phyloP scores from a whole-genome alignment of 2,797 vertebrate genomes.

The Poecilia velifera region DNA sequence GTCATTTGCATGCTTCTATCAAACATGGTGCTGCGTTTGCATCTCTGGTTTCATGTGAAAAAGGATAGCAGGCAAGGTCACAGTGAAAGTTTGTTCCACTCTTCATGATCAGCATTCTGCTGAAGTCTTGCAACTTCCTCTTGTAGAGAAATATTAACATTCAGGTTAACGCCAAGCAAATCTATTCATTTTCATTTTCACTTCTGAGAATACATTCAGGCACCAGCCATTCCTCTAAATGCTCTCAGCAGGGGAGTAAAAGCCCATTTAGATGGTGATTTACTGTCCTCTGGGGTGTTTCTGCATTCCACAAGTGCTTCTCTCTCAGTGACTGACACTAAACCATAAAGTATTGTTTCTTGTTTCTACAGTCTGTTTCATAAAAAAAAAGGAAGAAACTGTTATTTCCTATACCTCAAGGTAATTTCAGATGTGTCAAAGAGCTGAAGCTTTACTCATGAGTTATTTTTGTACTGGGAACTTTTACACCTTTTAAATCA shows the following conservation, averaged over 20 bases:
- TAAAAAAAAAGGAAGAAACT: neutral
- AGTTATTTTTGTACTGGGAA: neutral
- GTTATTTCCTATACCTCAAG: conserved; percentile 7
- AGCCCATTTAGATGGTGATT: neutral
- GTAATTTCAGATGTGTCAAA: conserved; percentile 6
- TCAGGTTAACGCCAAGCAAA: neutral
- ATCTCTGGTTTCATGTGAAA: conserved; percentile 25
- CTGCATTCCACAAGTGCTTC: conserved; percentile 1
- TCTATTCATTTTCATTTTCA: neutral
- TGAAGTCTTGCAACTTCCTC: conserved; percentile 42
- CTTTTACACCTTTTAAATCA: neutral
- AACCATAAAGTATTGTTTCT: conserved; percentile 14
- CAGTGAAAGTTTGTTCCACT: conserved; percentile 5
- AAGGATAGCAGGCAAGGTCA: neutral
- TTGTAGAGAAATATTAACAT: conserved; percentile 11
- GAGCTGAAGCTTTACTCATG: neutral
- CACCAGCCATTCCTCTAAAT: neutral
- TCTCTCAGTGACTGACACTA: conserved; percentile 6
- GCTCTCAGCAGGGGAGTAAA: neutral
- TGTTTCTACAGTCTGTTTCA: conserved; percentile 20
- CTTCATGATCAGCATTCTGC: conserved; percentile 30
- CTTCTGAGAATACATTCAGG: conserved; percentile 15
- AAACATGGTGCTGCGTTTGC: conserved; percentile 27
- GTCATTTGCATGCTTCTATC: conserved; percentile 31
- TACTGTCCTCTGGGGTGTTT: neutral